Percentiles rank a stretch among this genome's conserved stretches.
These are phyloP conservation scores for Drosophila mimica DNA, from an alignment of 2,888 invertebrate species.

Conservation along the genomic window DNA sequence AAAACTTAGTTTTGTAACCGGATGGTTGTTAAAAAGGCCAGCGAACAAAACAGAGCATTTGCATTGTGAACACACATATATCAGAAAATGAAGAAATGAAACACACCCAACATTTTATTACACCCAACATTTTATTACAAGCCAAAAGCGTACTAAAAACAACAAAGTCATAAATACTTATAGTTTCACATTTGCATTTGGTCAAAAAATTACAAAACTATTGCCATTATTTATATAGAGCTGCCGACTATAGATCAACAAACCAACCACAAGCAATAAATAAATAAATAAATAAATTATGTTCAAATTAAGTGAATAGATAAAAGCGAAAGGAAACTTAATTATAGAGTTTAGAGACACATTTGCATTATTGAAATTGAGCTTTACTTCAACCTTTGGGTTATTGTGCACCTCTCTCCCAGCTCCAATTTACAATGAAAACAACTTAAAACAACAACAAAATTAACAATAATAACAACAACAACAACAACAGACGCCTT, in stretches of 20 bases:
- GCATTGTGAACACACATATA: constrained; percentile 51
- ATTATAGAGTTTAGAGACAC: constrained; percentile 17
- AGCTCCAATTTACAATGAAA: constrained; percentile 43
- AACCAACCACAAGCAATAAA: constrained; percentile 27
- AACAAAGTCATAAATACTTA: constrained; percentile 46
- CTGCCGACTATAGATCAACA: not conserved
- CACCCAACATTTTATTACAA: constrained; percentile 24
- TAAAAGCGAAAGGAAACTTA: constrained; percentile 31
- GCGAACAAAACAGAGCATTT: constrained; percentile 63
- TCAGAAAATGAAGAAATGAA: constrained; percentile 6
- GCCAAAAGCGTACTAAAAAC: constrained; percentile 34
- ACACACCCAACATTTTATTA: constrained; percentile 36
- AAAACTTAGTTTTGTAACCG: constrained; percentile 33
- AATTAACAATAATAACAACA: constrained; percentile 40
- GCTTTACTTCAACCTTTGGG: constrained; percentile 2
- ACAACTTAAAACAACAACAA: constrained; percentile 42
- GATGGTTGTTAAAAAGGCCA: constrained; percentile 31
- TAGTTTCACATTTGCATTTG: constrained; percentile 52
- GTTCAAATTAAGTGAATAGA: constrained; percentile 18
- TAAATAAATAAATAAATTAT: constrained; percentile 33
- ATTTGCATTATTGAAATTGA: constrained; percentile 43
- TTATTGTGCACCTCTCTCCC: constrained; percentile 20
- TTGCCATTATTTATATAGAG: constrained; percentile 24
- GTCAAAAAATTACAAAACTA: constrained; percentile 34
- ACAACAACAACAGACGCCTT: constrained; percentile 42